Conservation (phyloP, 2,113 vertebrate species). For the Panthera tigris region DNA sequence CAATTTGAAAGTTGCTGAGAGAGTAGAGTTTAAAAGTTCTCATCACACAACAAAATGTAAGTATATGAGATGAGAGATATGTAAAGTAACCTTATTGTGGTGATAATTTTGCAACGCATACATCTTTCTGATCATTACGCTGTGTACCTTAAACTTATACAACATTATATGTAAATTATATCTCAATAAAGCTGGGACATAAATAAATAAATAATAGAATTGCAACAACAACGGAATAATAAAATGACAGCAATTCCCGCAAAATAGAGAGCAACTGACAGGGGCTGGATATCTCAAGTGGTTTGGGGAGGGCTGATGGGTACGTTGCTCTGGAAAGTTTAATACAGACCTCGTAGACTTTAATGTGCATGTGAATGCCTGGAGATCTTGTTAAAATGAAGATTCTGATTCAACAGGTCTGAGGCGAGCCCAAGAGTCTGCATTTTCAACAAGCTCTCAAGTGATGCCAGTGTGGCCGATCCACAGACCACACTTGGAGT, state of each 20-base stretch:
- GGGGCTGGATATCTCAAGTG: background rate
- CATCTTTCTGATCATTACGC: background rate
- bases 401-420: background rate
- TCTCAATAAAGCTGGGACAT: background rate
- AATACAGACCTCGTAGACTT: background rate
- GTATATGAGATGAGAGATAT: background rate
- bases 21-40: background rate
- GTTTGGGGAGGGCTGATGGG: background rate
- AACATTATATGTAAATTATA: background rate
- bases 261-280: background rate
- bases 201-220: background rate
- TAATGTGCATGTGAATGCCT: background rate
- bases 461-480: background rate
- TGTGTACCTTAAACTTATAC: background rate
- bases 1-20: background rate
- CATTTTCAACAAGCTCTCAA: background rate
- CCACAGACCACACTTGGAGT: background rate
- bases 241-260: background rate
- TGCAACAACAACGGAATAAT: background rate
- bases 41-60: background rate
- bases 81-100: background rate
- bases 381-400: background rate
- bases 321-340: background rate
- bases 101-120: background rate
- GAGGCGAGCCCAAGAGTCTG: background rate